phyloP scores from a whole-genome alignment of 2,888 invertebrate genomes.

The Parthenolecanium corni region DNA sequence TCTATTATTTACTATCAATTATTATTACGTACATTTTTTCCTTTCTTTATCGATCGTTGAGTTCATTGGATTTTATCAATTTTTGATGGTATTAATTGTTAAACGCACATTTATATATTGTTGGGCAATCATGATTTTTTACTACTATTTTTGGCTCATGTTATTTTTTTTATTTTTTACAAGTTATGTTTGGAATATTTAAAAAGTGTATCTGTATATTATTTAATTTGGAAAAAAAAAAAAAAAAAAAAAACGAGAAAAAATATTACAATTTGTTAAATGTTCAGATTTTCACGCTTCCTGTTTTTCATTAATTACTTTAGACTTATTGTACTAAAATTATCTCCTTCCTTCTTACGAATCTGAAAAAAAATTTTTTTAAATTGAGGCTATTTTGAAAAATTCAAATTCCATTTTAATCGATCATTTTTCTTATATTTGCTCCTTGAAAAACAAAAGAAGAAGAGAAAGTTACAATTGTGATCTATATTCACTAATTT shows the following conservation, averaged over 20 bases:
- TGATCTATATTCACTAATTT: too few relatives aligned
- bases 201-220: too few relatives aligned
- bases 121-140: slow-evolving; percentile 25
- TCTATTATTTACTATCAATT: slow-evolving; percentile 1
- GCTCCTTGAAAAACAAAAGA: too few relatives aligned
- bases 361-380: too few relatives aligned
- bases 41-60: not conserved
- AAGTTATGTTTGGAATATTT: slow-evolving; percentile 23
- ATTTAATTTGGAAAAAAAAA: too few relatives aligned
- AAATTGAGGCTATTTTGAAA: too few relatives aligned
- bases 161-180: slow-evolving; percentile 23
- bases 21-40: slow-evolving; percentile 2
- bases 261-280: slow-evolving; percentile 24
- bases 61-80: slow-evolving; percentile 1
- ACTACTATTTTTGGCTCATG: slow-evolving; percentile 16
- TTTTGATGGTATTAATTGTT: slow-evolving; percentile 21
- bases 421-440: too few relatives aligned
- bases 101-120: slow-evolving; percentile 28
- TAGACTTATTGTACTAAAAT: slow-evolving; percentile 11
- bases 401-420: too few relatives aligned
- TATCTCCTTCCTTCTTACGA: not conserved
- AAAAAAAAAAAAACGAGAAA: not conserved
- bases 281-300: slow-evolving; percentile 26
- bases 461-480: too few relatives aligned
- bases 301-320: slow-evolving; percentile 3